Base-by-base conservation (phyloP, 2,888 invertebrate species). In the Sussaba pulchella region DNA sequence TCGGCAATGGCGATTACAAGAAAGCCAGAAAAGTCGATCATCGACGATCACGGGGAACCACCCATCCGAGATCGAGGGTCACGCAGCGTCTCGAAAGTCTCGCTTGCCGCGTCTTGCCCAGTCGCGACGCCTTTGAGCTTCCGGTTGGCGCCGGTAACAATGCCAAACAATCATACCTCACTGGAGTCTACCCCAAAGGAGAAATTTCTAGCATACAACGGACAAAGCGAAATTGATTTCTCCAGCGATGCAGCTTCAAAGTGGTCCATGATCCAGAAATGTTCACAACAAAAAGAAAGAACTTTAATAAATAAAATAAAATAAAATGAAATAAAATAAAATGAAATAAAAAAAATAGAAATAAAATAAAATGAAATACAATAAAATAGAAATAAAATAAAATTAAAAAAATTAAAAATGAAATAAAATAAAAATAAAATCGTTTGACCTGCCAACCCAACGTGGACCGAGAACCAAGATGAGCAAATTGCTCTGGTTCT, bases 401-500 rank as follows among this genome's bases (percentile, higher is more conserved):
- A 31, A 31, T 5, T 5, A 31, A 31, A 31, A 5, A 6, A 31
- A 31, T 5, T 31, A 31, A 31, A 31, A 31, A 31, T n/a, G n/a
- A n/a, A n/a, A n/a, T n/a, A n/a, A n/a, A n/a, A n/a, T n/a, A n/a
- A n/a, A 41, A 73, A 78, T 81, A 81, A 69, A 52, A 19, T 5
- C 12, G 26, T 78, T 69, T 78, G 78, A 78, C 70, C 81, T 73
- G 81, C 50, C 74, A 74, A 77, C 71, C 70, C n/a, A 31, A 24
- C 43, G 19, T 52, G 26, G 57, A 71, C 54, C 41, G 52, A 31
- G 52, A 70, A 31, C 50, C 31, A 64, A 69, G 73, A 74, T 61
- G 73, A 78, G 77, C 64, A 66, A 77, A 78, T 71, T 81, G 69
- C 52, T 59, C 59, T 17, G 17, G 6, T 14, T 57, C 21, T 50